Evolutionary conservation across 2,888 invertebrate species (phyloP), one percentile per base, ranked within the genome.

Genomic region (Leucophenga montana): DNA sequence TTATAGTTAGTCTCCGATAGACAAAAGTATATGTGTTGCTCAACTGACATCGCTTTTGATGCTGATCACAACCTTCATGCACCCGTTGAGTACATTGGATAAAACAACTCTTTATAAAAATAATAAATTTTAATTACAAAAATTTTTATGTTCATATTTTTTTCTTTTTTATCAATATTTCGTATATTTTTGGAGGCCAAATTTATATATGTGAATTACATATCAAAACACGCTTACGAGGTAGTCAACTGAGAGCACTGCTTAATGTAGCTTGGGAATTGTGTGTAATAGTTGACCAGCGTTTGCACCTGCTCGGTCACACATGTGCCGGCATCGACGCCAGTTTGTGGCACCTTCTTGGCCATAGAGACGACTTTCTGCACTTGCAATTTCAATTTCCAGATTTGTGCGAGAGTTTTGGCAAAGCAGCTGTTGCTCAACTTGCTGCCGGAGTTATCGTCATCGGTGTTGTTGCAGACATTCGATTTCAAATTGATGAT

Each of bases 171-270:
- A 39, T 39, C 33, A 33, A 33, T 39, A 39, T 39, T 39, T 39
- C 11, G 11, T 11, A 39, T 39, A 39, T 39, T 39, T 39, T 33
- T 8, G 8, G 8, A 39, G 39, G 3, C 39, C 39, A 39, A 27
- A n/a, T n/a, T 27, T 27, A 27, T 27, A 3, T 27, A 3, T 39
- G 8, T 39, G 1, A 39, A 22, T 57, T 27, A 59, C 27, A 11
- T n/a, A n/a, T n/a, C 16, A n/a, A 56, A 22, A 4, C 6, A 53
- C 20, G 13, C 6, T 20, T 20, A 20, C 20, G 20, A 75, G 27
- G 69, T 72, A 56, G 76, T 79, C 44, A 83, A 70, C 71, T 81
- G 48, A n/a, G 85, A 85, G 71, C 84, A 84, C 56, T n/a, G 0
- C 56, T 66, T 65, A 0, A 84, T 67, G 57, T 75, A 77, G 18